Evolutionary conservation across 1,140 invertebrate species (phyloP), one percentile per base, ranked within the genome.

Genomic region (Drosophila pruinosa): DNA sequence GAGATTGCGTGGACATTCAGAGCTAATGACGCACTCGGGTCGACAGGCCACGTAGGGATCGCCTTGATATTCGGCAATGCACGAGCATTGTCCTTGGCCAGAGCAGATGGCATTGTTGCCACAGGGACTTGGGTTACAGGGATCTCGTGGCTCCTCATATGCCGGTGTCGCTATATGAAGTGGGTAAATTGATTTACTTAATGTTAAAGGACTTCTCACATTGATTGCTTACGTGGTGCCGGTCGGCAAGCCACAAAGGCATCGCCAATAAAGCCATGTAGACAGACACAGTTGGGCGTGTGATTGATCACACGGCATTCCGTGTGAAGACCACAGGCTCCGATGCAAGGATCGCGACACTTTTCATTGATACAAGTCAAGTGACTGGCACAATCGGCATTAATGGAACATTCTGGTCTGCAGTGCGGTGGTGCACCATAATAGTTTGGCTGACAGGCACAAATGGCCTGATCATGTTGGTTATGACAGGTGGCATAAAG

Each of bases 231-330:
- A 89, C 80, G 73, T 75, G 80, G 91, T 62, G 91, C 73, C 41
- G 76, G 91, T 14, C 72, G 93, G 78, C 96, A 97, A 36, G 93
- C 92, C 1, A 94, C 93, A 78, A 97, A 96, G 39, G 96, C 96
- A 94, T 97, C 95, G 17, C 96, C 96, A 7, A 95, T 94, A 78
- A 94, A 96, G 59, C 95, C 95, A 56, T 93, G 83, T 36, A 94
- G 92, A 90, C 96, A 97, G 8, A 94, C 95, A 78, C 96, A 97
- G 17, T 94, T 94, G 1, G 96, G 96, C 75, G 95, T 96, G 81
- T 98, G 97, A 81, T 96, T 95, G 5, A 96, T 94, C 0, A 97
- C 95, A 72, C 95, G 94, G 88, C 97, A 98, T 75, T 95, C 93
- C 10, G 97, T 96, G 91, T 96, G 95, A 47, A 95, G 93, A 5